Evolutionary conservation across 2,797 vertebrate species (phyloP).

Genomic region (Protonibea diacanthus): DNA sequence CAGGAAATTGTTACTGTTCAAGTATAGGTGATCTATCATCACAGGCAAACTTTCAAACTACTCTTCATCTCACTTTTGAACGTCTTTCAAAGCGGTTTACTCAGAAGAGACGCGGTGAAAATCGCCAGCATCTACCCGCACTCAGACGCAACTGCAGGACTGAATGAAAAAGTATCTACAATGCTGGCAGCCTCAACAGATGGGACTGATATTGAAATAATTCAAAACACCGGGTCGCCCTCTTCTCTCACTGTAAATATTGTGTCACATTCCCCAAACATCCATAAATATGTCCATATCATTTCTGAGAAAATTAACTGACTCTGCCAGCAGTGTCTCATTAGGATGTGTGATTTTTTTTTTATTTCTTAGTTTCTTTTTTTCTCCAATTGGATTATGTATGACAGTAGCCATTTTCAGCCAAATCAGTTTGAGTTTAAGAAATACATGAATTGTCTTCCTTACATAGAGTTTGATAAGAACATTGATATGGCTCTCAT

Average conservation of each 20-base stretch:
- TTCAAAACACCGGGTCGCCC: conserved; percentile 9
- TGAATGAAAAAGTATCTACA: conserved; percentile 24
- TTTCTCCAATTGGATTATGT: background rate
- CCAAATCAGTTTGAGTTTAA: background rate
- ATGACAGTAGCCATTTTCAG: background rate
- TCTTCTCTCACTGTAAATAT: conserved; percentile 32
- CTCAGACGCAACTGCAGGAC: background rate
- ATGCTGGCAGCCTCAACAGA: conserved; percentile 8
- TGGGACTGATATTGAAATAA: conserved; percentile 31
- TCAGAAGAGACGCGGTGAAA: conserved; percentile 27
- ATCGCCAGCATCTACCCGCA: conserved; percentile 13
- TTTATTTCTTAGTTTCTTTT: background rate
- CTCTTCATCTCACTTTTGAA: conserved; percentile 18
- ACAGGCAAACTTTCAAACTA: background rate
- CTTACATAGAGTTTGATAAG: background rate
- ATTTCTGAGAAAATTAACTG: conserved; percentile 24
- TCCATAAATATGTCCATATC: conserved; percentile 24
- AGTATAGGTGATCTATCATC: conserved; percentile 23
- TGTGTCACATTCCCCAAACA: conserved; percentile 22
- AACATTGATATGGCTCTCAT: background rate
- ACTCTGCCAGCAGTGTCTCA: conserved; percentile 18
- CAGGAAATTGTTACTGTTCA: conserved; percentile 9
- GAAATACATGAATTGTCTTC: background rate
- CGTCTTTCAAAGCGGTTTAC: conserved; percentile 25
- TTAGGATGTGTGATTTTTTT: conserved; percentile 1